Percentiles rank a stretch among this genome's conserved stretches.
These are phyloP conservation scores for Lophius piscatorius DNA, from an alignment of 2,113 vertebrate genomes.

Conservation along the genomic window DNA sequence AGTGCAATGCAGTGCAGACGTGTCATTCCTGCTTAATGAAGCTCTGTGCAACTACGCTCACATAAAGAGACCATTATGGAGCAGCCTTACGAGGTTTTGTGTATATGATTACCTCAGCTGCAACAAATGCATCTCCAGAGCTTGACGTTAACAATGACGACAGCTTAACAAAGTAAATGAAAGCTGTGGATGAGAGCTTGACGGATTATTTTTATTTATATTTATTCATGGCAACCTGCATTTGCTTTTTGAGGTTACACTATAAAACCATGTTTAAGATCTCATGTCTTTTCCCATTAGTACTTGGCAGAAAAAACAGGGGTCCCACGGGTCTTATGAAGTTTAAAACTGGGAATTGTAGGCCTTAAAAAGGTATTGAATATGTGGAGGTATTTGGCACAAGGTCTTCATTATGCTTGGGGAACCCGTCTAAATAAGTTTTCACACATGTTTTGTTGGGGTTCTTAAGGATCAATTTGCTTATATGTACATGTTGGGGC, in stretches of 20 bases:
- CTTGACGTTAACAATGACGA: constrained; percentile 45
- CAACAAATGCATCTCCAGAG: constrained; percentile 45
- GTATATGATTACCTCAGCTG: constrained; percentile 48
- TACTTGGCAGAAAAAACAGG: constrained; percentile 1
- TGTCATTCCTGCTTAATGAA: constrained; percentile 73
- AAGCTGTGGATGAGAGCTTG: constrained; percentile 30
- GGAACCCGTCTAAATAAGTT: too few species aligned
- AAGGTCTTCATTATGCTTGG: too few species aligned
- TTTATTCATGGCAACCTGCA: constrained; percentile 29
- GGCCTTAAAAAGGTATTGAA: too few species aligned
- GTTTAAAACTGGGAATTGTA: too few species aligned
- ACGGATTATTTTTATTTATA: constrained; percentile 18
- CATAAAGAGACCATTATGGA: constrained; percentile 66
- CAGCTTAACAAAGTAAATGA: constrained; percentile 45
- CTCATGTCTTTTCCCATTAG: not conserved
- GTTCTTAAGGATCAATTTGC: too few species aligned
- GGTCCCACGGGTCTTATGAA: too few species aligned
- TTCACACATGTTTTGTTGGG: too few species aligned
- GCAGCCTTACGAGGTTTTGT: constrained; percentile 47
- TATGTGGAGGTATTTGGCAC: too few species aligned
- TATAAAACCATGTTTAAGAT: constrained; percentile 24
- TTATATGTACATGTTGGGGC: too few species aligned
- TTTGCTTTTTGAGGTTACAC: constrained; percentile 26
- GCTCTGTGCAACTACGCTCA: constrained; percentile 31
- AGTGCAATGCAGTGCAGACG: constrained; percentile 32